phyloP scores from a whole-genome alignment of 2,113 vertebrate species.

The Smithornis capensis region DNA sequence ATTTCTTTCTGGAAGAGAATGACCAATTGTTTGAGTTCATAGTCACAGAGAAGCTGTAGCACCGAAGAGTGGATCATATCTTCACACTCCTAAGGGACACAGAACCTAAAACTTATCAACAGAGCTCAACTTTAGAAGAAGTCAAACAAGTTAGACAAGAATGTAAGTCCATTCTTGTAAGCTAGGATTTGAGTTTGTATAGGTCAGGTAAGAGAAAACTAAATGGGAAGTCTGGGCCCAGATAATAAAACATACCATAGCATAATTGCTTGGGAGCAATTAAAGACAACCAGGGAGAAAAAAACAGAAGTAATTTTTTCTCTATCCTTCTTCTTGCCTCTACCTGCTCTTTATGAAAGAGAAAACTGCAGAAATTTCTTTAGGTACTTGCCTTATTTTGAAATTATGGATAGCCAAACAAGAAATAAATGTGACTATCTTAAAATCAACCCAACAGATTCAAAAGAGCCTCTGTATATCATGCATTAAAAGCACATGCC shows the following conservation, averaged over 20 bases:
- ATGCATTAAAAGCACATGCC: neutral
- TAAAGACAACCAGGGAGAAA: neutral
- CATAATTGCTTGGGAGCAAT: neutral
- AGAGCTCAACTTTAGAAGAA: neutral
- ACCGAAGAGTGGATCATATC: neutral
- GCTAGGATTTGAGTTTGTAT: neutral
- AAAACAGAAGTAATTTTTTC: accelerated
- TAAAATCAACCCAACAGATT: neutral
- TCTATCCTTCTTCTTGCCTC: neutral
- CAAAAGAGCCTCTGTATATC: neutral
- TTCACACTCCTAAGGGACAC: neutral
- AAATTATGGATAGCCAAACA: neutral
- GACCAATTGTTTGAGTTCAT: neutral
- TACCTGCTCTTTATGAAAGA: neutral
- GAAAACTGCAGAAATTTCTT: neutral
- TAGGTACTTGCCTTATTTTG: neutral
- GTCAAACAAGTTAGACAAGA: neutral
- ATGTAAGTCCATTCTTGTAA: neutral
- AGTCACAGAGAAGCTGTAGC: neutral
- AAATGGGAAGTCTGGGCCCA: neutral
- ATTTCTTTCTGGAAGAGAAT: neutral
- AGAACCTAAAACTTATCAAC: neutral
- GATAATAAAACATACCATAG: neutral
- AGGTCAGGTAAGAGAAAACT: neutral
- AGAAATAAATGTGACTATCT: neutral